Conservation (phyloP, 1,140 invertebrate genomes). For the Monochamus saltuarius region DNA sequence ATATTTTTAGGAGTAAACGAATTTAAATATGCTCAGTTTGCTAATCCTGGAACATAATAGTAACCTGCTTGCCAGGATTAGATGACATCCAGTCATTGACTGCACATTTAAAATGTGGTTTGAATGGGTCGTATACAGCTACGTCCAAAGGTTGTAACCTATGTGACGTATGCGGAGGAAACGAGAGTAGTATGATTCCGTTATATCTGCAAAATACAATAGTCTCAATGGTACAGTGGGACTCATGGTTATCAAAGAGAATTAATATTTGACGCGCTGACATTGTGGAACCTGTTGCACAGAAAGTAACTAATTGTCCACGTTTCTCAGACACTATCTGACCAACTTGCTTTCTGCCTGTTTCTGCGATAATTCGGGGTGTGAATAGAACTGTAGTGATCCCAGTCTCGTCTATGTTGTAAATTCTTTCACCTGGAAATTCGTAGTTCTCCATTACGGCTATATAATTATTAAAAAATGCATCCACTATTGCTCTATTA, state of each 20-base stretch:
- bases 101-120: no score
- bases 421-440: neutral
- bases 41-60: no score
- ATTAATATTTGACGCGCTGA: no score
- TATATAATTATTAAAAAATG: neutral
- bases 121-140: no score
- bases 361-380: neutral
- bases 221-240: constrained; percentile 26
- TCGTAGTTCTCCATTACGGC: neutral
- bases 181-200: constrained; percentile 25
- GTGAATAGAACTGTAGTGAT: neutral
- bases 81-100: no score
- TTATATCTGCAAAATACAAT: constrained; percentile 24
- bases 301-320: no score
- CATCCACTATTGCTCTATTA: neutral
- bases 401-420: neutral
- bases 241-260: constrained; percentile 41
- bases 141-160: constrained; percentile 31
- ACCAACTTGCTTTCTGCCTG: constrained; percentile 1
- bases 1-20: no score
- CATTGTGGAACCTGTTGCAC: no score
- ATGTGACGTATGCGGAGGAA: constrained; percentile 31
- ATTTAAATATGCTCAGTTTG: no score
- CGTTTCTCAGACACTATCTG: neutral
- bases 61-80: no score